Percentiles rank a stretch among this genome's conserved stretches.
Conservation (phyloP, 2,113 vertebrate genomes). For the Phaethon lepturus region DNA sequence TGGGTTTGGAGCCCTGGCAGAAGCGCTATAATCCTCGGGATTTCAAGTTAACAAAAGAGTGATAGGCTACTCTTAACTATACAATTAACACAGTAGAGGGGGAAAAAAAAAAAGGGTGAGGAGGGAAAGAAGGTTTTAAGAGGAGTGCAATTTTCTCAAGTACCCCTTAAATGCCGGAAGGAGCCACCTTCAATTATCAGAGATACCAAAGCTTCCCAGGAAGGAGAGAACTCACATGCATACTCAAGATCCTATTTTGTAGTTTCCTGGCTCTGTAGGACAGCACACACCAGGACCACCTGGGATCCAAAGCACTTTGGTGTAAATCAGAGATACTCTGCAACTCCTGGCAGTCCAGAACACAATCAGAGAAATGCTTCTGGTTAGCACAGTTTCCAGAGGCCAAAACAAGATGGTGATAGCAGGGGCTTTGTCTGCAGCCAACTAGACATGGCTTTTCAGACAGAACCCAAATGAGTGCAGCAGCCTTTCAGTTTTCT, state of each 20-base stretch:
- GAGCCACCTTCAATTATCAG: not conserved
- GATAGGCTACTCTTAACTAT: not conserved
- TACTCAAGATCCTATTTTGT: not conserved
- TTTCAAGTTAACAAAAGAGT: not conserved
- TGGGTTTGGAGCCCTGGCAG: not conserved
- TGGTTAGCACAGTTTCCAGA: not conserved
- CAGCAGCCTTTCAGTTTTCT: not conserved
- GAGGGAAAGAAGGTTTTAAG: not conserved
- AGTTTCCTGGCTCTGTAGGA: not conserved
- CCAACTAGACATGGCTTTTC: not conserved
- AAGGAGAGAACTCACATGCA: not conserved
- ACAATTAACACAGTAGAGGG: not conserved
- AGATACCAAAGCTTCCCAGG: not conserved
- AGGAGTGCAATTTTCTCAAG: constrained; percentile 16
- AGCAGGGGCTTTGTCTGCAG: not conserved
- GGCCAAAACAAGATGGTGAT: not conserved
- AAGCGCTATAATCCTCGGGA: not conserved
- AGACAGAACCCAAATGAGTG: not conserved
- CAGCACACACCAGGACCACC: not conserved
- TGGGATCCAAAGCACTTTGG: not conserved
- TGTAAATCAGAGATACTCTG: not conserved
- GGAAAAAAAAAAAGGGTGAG: not conserved
- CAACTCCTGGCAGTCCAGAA: not conserved
- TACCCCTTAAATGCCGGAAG: not conserved
- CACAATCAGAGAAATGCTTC: not conserved